Evolutionary conservation across 2,888 invertebrate genomes (phyloP).

Genomic region (Galerucella pusilla): DNA sequence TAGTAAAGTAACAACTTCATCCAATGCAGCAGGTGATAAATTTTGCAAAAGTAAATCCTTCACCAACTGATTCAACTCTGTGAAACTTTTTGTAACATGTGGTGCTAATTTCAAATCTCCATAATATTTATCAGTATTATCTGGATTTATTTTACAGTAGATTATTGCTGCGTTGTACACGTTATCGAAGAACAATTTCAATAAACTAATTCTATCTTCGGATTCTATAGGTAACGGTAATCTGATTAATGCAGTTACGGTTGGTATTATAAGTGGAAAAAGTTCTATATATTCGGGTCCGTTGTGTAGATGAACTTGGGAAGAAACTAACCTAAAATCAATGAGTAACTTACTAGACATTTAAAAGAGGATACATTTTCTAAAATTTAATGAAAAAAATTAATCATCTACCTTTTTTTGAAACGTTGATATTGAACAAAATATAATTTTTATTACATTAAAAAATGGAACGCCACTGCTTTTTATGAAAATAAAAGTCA

Average conservation of each 20-base stretch:
- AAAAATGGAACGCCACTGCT: too few species aligned
- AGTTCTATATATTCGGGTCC: conserved; percentile 69
- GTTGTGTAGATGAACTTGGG: conserved; percentile 61
- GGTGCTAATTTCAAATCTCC: conserved; percentile 62
- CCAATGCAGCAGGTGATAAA: conserved; percentile 77
- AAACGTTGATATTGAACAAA: too few species aligned
- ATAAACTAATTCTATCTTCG: conserved; percentile 73
- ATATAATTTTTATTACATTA: too few species aligned
- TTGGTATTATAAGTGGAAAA: conserved; percentile 74
- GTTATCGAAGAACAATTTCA: conserved; percentile 69
- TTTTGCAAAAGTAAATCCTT: conserved; percentile 76
- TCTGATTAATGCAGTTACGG: conserved; percentile 67
- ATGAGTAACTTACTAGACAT: neutral
- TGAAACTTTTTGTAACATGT: conserved; percentile 58
- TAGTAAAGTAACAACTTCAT: conserved; percentile 75
- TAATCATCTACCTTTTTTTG: too few species aligned
- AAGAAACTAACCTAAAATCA: conserved; percentile 51
- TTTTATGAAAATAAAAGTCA: too few species aligned
- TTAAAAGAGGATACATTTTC: too few species aligned
- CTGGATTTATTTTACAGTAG: conserved; percentile 60
- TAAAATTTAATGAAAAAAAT: too few species aligned
- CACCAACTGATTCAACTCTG: conserved; percentile 73
- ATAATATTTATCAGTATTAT: conserved; percentile 54
- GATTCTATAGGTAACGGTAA: conserved; percentile 69
- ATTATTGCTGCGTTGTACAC: conserved; percentile 64